Percentiles rank a stretch among this genome's conserved stretches.
phyloP scores from a whole-genome alignment of 1,140 invertebrate species.

The Tetramorium alpestre region DNA sequence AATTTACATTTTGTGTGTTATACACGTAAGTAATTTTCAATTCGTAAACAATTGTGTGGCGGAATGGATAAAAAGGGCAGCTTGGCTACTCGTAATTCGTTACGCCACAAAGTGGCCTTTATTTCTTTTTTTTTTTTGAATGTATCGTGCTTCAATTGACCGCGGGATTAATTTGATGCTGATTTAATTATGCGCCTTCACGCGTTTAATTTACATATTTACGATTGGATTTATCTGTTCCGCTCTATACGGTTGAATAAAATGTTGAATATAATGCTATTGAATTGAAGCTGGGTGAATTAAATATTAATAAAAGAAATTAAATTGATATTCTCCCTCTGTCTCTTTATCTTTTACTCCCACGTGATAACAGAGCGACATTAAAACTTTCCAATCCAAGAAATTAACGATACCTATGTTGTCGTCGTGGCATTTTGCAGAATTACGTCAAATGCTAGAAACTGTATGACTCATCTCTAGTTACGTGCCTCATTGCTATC shows the following conservation, averaged over 20 bases:
- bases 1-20: not conserved
- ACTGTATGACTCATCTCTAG: constrained; percentile 57
- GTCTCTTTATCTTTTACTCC: too few relatives aligned
- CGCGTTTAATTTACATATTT: constrained; percentile 42
- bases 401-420: not conserved
- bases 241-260: not conserved
- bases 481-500: constrained; percentile 44
- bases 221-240: not conserved
- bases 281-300: not conserved
- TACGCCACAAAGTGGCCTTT: not conserved
- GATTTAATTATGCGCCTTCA: constrained; percentile 19
- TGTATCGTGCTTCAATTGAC: not conserved
- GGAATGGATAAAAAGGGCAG: not conserved
- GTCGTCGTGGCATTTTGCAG: not conserved
- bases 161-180: not conserved
- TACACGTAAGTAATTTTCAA: not conserved
- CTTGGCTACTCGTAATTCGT: not conserved
- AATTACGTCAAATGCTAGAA: constrained; percentile 32
- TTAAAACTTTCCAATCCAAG: not conserved
- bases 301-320: constrained; percentile 2
- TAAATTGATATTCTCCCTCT: not conserved
- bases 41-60: not conserved
- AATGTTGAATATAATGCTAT: not conserved
- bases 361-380: not conserved
- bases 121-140: not conserved